Evolutionary conservation across 2,888 invertebrate genomes (phyloP).

Genomic region (Andricus curvator): DNA sequence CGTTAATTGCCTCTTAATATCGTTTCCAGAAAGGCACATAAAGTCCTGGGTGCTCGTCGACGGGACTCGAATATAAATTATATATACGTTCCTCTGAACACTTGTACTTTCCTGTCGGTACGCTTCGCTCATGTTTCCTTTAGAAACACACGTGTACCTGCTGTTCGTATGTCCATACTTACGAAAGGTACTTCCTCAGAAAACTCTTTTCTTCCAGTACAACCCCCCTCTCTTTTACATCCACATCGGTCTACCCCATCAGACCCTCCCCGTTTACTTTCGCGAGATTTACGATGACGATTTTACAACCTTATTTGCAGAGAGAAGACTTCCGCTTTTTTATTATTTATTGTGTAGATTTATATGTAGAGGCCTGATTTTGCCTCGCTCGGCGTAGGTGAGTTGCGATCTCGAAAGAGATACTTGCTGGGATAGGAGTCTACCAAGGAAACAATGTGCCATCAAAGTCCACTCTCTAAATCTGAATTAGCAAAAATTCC

Average conservation of each 20-base stretch:
- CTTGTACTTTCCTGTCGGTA: slow-evolving; percentile 47
- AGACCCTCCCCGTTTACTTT: slow-evolving; percentile 55
- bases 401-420: slow-evolving; percentile 6
- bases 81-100: slow-evolving; percentile 40
- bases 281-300: slow-evolving; percentile 70
- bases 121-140: slow-evolving; percentile 63
- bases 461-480: background rate
- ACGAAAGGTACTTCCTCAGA: slow-evolving; percentile 48
- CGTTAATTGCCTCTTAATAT: slow-evolving; percentile 43
- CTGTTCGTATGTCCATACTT: slow-evolving; percentile 47
- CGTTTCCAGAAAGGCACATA: slow-evolving; percentile 72
- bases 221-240: slow-evolving; percentile 35
- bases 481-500: no score
- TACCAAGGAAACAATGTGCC: background rate
- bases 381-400: background rate
- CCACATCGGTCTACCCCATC: slow-evolving; percentile 47
- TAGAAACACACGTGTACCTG: slow-evolving; percentile 62
- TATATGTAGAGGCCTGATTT: slow-evolving; percentile 17
- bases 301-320: slow-evolving; percentile 70
- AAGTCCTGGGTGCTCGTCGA: slow-evolving; percentile 57
- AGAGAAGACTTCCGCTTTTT: slow-evolving; percentile 49
- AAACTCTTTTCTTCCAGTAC: slow-evolving; percentile 32
- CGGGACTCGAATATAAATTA: slow-evolving; percentile 54
- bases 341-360: slow-evolving; percentile 31
- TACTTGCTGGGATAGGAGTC: background rate